Conservation (phyloP, 2,888 invertebrate species). For the Melieria picta region DNA sequence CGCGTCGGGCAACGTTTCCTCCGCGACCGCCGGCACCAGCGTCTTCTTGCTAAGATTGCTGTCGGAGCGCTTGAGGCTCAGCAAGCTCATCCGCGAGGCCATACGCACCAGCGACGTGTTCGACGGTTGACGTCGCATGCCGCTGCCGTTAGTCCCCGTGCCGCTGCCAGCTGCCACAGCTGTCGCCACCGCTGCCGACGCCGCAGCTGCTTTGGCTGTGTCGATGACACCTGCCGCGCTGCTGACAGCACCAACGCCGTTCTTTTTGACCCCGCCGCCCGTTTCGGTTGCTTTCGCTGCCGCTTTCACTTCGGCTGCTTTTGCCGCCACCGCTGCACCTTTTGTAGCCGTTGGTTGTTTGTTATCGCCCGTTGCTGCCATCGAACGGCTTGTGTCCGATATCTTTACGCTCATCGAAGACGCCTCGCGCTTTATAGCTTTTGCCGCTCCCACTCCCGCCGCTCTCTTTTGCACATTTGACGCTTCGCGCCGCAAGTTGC, state of each 20-base stretch:
- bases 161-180: slow-evolving; percentile 38
- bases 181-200: not conserved
- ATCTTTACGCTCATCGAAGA: slow-evolving; percentile 17
- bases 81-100: slow-evolving; percentile 58
- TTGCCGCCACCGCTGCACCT: slow-evolving; percentile 1
- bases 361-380: not conserved
- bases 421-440: not conserved
- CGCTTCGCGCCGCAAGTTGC: slow-evolving; percentile 43
- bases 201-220: slow-evolving; percentile 10
- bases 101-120: slow-evolving; percentile 58
- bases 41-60: slow-evolving; percentile 57
- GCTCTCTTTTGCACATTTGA: slow-evolving; percentile 40
- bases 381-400: not conserved
- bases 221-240: not conserved
- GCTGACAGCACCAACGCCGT: not conserved
- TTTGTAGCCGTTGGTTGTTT: not conserved
- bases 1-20: slow-evolving; percentile 16
- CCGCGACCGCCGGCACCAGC: slow-evolving; percentile 44
- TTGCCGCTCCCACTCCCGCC: not conserved
- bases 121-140: slow-evolving; percentile 48
- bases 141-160: slow-evolving; percentile 43
- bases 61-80: slow-evolving; percentile 59
- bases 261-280: not conserved
- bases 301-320: slow-evolving; percentile 9
- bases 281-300: not conserved